Evolutionary conservation across 2,797 vertebrate species (phyloP).

Genomic region (Tachyglossus aculeatus): DNA sequence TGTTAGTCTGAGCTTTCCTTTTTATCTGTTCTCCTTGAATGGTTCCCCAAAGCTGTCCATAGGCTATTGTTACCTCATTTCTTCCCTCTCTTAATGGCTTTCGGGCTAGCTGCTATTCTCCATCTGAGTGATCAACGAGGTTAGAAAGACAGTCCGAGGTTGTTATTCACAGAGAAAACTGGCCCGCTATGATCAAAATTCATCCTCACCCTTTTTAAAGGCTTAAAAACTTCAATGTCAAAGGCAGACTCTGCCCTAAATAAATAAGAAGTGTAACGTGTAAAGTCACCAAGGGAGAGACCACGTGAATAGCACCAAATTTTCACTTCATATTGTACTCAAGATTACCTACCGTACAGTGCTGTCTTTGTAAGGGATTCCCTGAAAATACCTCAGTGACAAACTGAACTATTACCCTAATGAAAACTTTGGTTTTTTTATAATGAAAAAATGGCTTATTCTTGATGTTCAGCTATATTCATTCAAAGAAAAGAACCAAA

Average conservation of each 20-base stretch:
- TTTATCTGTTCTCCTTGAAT: neutral
- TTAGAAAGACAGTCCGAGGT: constrained; percentile 18
- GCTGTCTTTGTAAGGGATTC: constrained; percentile 5
- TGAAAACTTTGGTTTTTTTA: no score
- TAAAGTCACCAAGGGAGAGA: neutral
- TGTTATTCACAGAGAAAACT: constrained; percentile 13
- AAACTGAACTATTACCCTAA: no score
- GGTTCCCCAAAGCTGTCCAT: constrained; percentile 6
- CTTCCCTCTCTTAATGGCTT: constrained; percentile 18
- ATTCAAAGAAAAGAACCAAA: constrained; percentile 8
- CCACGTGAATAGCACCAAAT: neutral
- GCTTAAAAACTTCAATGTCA: constrained; percentile 1
- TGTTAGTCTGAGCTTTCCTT: neutral
- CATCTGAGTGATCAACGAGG: constrained; percentile 10
- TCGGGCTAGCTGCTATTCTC: constrained; percentile 3
- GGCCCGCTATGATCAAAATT: neutral
- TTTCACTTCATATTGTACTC: neutral
- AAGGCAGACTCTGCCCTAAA: neutral
- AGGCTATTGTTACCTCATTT: constrained; percentile 15
- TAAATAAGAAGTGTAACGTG: neutral
- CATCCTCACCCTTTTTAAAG: no score
- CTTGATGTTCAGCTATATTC: no score
- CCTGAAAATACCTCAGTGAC: no score
- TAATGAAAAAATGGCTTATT: neutral
- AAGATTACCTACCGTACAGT: neutral